Conservation (phyloP, 2,888 invertebrate genomes). For the Chalcosyrphus nemorum region DNA sequence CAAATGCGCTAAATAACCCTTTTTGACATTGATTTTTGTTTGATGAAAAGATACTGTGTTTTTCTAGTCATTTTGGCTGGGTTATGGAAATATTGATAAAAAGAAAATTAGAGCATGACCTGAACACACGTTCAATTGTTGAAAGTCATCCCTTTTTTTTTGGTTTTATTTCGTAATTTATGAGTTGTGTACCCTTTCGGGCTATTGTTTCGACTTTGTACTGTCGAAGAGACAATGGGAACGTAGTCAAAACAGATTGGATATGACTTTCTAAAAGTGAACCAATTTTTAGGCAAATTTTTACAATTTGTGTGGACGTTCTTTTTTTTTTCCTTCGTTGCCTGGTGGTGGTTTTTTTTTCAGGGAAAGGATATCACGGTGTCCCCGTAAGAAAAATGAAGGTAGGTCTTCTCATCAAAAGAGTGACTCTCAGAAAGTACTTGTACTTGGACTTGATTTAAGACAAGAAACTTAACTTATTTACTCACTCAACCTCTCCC, state of each 20-base stretch:
- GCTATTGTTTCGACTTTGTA: slow-evolving; percentile 29
- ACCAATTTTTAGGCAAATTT: slow-evolving; percentile 39
- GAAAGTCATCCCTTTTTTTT: slow-evolving; percentile 32
- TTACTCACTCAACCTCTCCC: no score
- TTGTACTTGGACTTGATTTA: no score
- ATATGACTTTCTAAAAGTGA: slow-evolving; percentile 25
- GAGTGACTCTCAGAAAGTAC: no score
- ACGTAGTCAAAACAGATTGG: slow-evolving; percentile 33
- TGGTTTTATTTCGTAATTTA: slow-evolving; percentile 55
- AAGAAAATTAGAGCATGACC: slow-evolving; percentile 72
- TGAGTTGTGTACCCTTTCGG: slow-evolving; percentile 33
- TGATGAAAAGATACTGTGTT: slow-evolving; percentile 21
- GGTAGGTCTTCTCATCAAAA: no score
- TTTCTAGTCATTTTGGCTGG: background rate
- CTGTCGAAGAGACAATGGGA: slow-evolving; percentile 24
- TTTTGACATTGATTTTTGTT: slow-evolving; percentile 41
- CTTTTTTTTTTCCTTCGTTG: no score
- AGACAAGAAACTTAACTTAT: no score
- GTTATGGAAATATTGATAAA: slow-evolving; percentile 70
- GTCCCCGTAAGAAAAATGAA: no score
- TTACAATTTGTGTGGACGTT: background rate
- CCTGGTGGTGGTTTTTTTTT: background rate
- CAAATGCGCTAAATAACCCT: slow-evolving; percentile 72
- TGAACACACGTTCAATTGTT: slow-evolving; percentile 63
- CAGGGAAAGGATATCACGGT: no score